Percentiles rank a stretch among this genome's conserved stretches.
Evolutionary conservation across 2,888 invertebrate species (phyloP).

Genomic region (Pteria penguin): DNA sequence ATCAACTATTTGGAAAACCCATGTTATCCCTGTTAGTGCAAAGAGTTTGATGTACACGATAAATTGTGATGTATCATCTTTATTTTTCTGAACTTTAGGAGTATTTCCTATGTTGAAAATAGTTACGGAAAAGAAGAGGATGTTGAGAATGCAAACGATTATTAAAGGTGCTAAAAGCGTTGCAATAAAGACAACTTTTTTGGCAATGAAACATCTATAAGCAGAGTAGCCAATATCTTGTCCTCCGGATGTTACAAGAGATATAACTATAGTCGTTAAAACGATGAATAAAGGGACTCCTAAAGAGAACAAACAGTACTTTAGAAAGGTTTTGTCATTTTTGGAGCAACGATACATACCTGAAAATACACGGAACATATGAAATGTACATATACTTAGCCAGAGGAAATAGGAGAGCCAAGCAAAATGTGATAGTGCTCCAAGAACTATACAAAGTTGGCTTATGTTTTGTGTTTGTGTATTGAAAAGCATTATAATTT

Average conservation of each 20-base stretch:
- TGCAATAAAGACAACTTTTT: slow-evolving; percentile 14
- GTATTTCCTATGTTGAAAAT: slow-evolving; percentile 41
- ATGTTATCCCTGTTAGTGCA: slow-evolving; percentile 62
- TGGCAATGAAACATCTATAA: slow-evolving; percentile 16
- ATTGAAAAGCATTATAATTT: slow-evolving; percentile 8
- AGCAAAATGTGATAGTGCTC: slow-evolving; percentile 28
- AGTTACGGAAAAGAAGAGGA: slow-evolving; percentile 25
- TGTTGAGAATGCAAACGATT: slow-evolving; percentile 24
- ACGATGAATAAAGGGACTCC: slow-evolving; percentile 8
- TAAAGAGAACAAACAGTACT: slow-evolving; percentile 13
- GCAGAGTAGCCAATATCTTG: slow-evolving; percentile 22
- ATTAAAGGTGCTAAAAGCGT: slow-evolving; percentile 22
- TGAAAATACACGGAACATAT: slow-evolving; percentile 37
- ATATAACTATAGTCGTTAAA: background rate
- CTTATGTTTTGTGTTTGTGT: too few relatives aligned
- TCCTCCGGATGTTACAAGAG: background rate
- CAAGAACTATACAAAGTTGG: background rate
- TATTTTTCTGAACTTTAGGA: slow-evolving; percentile 38
- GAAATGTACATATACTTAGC: slow-evolving; percentile 32
- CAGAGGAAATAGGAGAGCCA: slow-evolving; percentile 31
- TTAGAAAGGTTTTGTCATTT: background rate
- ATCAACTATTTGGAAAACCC: slow-evolving; percentile 65
- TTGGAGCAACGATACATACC: background rate
- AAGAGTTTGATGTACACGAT: slow-evolving; percentile 62
- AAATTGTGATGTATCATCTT: slow-evolving; percentile 49